phyloP scores from a whole-genome alignment of 2,888 invertebrate species.

The Alcis repandata region DNA sequence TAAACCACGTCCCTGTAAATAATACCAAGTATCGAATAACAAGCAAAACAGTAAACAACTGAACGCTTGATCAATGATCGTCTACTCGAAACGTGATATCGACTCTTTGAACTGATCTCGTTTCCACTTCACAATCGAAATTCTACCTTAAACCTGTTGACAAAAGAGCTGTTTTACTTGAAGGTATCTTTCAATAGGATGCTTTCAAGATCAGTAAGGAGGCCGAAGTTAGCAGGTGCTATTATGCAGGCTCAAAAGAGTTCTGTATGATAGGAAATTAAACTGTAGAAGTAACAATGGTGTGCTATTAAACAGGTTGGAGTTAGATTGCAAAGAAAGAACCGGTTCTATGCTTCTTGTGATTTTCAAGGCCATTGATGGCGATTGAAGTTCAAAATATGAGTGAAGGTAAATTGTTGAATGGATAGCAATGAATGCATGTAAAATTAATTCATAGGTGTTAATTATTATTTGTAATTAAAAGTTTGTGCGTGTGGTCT shows the following conservation, averaged over 20 bases:
- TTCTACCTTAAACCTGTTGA: slow-evolving; percentile 22
- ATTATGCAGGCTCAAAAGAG: slow-evolving; percentile 33
- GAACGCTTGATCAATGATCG: slow-evolving; percentile 42
- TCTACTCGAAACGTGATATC: slow-evolving; percentile 36
- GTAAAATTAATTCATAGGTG: no score
- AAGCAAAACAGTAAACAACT: slow-evolving; percentile 38
- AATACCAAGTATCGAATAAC: slow-evolving; percentile 36
- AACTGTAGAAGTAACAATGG: slow-evolving; percentile 26
- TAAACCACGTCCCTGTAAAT: slow-evolving; percentile 25
- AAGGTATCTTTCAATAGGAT: slow-evolving; percentile 14
- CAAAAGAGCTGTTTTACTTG: slow-evolving; percentile 9
- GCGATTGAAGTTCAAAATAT: background rate
- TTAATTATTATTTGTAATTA: no score
- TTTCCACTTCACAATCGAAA: slow-evolving; percentile 25
- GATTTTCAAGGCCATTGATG: slow-evolving; percentile 31
- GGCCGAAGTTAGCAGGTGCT: slow-evolving; percentile 43
- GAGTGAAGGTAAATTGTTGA: background rate
- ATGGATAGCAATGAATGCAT: background rate
- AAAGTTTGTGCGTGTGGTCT: no score
- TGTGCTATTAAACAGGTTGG: slow-evolving; percentile 23
- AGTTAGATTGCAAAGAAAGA: slow-evolving; percentile 20
- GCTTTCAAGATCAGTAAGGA: slow-evolving; percentile 43
- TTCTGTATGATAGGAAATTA: slow-evolving; percentile 34
- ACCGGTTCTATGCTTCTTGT: slow-evolving; percentile 21
- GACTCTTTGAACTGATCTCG: slow-evolving; percentile 36